Percentiles rank a stretch among this genome's conserved stretches.
phyloP scores from a whole-genome alignment of 2,113 vertebrate genomes.

The Pseudonaja textilis region DNA sequence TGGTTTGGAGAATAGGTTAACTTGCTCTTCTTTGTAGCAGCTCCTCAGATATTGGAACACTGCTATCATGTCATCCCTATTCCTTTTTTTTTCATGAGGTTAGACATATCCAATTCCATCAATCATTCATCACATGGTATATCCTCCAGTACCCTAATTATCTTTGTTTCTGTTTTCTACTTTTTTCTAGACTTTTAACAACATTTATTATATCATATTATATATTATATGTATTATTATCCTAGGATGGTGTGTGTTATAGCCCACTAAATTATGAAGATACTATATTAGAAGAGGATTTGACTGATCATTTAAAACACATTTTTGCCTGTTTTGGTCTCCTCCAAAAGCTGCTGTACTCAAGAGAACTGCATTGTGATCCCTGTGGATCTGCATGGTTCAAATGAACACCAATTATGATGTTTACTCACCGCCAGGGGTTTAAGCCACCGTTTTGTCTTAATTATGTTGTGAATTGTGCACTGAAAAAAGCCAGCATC shows the following conservation, averaged over 20 bases:
- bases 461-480: constrained; percentile 63
- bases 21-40: too few species aligned
- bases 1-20: too few species aligned
- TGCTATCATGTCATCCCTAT: too few species aligned
- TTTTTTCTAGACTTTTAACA: too few species aligned
- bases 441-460: constrained; percentile 63
- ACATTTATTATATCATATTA: too few species aligned
- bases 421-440: constrained; percentile 46
- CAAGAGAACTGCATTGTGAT: constrained; percentile 36
- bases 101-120: too few species aligned
- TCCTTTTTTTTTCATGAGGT: too few species aligned
- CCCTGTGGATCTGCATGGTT: constrained; percentile 54
- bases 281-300: background rate
- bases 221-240: background rate
- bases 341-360: constrained; percentile 38
- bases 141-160: too few species aligned
- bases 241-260: background rate
- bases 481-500: constrained; percentile 52
- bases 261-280: background rate
- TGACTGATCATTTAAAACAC: background rate
- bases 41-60: too few species aligned
- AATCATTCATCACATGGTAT: too few species aligned
- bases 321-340: background rate
- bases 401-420: constrained; percentile 67
- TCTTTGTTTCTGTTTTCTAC: too few species aligned